Conservation (phyloP, 2,888 invertebrate species). For the Drosophila mimica region DNA sequence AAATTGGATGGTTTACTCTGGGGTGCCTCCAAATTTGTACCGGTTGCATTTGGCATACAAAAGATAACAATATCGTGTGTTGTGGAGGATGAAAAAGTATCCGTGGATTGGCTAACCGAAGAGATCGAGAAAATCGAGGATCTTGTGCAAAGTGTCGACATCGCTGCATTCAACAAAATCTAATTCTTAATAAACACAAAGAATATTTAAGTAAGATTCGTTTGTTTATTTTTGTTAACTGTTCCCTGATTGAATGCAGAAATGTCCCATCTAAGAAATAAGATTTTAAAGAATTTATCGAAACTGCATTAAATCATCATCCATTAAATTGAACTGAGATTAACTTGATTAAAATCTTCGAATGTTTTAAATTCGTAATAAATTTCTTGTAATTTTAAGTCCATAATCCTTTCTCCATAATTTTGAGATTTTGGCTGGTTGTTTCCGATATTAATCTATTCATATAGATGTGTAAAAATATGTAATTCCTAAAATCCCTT, state of each 20-base stretch:
- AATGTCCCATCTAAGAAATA: neutral
- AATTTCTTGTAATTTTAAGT: neutral
- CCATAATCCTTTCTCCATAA: neutral
- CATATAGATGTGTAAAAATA: neutral
- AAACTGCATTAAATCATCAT: neutral
- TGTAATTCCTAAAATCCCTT: neutral
- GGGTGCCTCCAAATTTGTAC: conserved; percentile 96
- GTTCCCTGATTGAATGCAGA: neutral
- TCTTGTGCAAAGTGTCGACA: conserved; percentile 95
- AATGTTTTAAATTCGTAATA: neutral
- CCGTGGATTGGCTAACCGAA: conserved; percentile 94
- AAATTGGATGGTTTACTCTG: conserved; percentile 94
- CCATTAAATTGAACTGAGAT: neutral
- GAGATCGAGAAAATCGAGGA: conserved; percentile 94
- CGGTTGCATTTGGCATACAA: conserved; percentile 95
- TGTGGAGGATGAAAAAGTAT: conserved; percentile 98
- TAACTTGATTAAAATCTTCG: neutral
- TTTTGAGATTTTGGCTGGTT: neutral
- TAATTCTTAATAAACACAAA: conserved; percentile 84
- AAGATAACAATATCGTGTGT: conserved; percentile 97
- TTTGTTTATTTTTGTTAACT: conserved; percentile 5
- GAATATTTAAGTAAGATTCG: neutral
- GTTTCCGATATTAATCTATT: neutral
- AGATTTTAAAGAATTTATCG: neutral
- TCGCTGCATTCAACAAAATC: conserved; percentile 98